Evolutionary conservation across 2,797 vertebrate genomes (phyloP), one percentile per base, ranked within the genome.

Genomic region (Dipus sagitta): DNA sequence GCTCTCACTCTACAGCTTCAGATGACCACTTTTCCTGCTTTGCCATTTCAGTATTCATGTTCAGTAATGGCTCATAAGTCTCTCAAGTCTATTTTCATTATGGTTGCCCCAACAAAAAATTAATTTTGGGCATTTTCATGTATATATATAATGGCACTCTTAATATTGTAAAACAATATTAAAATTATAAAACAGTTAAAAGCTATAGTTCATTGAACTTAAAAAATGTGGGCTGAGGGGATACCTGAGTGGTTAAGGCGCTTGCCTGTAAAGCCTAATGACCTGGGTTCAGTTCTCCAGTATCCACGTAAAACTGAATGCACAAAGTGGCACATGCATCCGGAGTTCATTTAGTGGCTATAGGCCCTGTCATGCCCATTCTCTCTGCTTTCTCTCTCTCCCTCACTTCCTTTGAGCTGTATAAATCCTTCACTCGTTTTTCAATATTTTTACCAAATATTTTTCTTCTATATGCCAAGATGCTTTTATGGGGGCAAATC

Each of bases 381-480:
- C 47, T 47, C 42, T 47, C 42, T 47, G n/a, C n/a, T 9, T 47
- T 9, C 6, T 47, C 42, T 47, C 47, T 47, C 47, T 47, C 47
- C 47, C 47, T 83, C 34, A n/a, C 77, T 34, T 90, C n/a, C 80
- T 94, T 84, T 64, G 42, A 86, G 28, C 1, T 24, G 75, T 3
- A 82, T 86, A 86, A 92, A 88, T 74, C 9, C 1, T 89, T 80
- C 17, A 54, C 38, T 65, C 88, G 32, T 78, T 91, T 84, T 78
- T 32, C 42, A 87, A 77, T 76, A 88, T 87, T 42, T 26, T 86
- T 84, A 78, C n/a, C 11, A 90, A n/a, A 38, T 38, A 20, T 86
- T 90, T 82, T 94, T 88, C 28, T 93, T 86, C 30, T 68, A 20
- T 20, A 93, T 80, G 17, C 11, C 24, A 94, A 85, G n/a, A 72